A percentile compares a stretch with the other conserved stretches of the same genome.
phyloP scores from a whole-genome alignment of 2,888 invertebrate species.

The Idaea aversata region DNA sequence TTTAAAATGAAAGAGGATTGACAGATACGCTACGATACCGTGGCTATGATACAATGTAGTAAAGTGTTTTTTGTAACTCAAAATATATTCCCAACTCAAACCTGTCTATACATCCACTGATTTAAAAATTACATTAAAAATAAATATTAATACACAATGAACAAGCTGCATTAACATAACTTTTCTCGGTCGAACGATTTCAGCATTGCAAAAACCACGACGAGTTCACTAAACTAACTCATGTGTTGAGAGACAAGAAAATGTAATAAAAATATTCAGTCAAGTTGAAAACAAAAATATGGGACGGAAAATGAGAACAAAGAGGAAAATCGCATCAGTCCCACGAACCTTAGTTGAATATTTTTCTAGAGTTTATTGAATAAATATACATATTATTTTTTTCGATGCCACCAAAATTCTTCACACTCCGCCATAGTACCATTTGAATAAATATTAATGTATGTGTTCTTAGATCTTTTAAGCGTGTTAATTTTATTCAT shows the following conservation, averaged over 20 bases:
- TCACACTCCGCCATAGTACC: constrained; percentile 38
- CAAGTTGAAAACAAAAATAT: constrained; percentile 73
- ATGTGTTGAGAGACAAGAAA: constrained; percentile 65
- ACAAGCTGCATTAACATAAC: constrained; percentile 24
- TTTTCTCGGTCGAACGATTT: constrained; percentile 41
- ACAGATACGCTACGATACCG: neutral
- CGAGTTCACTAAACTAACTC: constrained; percentile 51
- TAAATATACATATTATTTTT: constrained; percentile 69
- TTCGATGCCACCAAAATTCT: constrained; percentile 56
- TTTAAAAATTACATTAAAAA: neutral
- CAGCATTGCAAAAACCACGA: constrained; percentile 43
- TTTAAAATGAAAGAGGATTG: neutral
- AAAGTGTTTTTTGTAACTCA: no score
- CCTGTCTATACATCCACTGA: neutral
- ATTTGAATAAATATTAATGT: constrained; percentile 31
- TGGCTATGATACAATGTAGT: no score
- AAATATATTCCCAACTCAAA: no score
- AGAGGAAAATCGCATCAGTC: constrained; percentile 64
- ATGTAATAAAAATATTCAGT: constrained; percentile 70
- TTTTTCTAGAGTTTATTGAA: constrained; percentile 70
- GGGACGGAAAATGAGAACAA: constrained; percentile 65
- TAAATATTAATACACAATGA: neutral
- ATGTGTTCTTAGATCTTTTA: constrained; percentile 21
- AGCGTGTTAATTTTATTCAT: constrained; percentile 25
- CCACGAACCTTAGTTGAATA: constrained; percentile 59